Conservation (phyloP, 2,113 vertebrate species). For the Pyxicephalus adspersus region DNA sequence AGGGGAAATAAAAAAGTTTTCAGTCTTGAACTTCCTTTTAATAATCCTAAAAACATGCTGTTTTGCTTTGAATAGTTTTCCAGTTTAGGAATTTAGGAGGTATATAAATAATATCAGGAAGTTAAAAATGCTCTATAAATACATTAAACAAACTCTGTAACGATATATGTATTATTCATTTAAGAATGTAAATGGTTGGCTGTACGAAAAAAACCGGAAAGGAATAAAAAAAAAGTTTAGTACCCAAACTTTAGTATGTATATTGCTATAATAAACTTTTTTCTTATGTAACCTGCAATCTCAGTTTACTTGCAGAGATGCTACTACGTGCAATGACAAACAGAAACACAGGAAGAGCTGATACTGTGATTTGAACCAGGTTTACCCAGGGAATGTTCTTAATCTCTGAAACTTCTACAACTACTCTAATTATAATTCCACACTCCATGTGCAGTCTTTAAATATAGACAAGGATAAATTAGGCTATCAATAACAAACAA, state of each 20-base stretch:
- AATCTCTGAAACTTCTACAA: conserved; percentile 31
- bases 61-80: too few species aligned
- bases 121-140: too few species aligned
- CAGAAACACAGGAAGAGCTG: conserved; percentile 21
- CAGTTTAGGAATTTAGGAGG: too few species aligned
- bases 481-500: conserved; percentile 28
- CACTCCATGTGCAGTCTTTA: conserved; percentile 58
- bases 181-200: too few species aligned
- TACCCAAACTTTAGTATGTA: background rate
- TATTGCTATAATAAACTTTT: background rate
- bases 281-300: conserved; percentile 13
- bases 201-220: too few species aligned
- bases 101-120: too few species aligned
- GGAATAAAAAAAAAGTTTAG: background rate
- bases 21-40: too few species aligned
- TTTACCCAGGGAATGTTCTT: conserved; percentile 40
- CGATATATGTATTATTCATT: too few species aligned
- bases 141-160: too few species aligned
- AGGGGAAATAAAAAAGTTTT: too few species aligned
- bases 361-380: conserved; percentile 43
- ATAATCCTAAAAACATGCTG: too few species aligned
- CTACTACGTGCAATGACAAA: conserved; percentile 5
- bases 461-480: conserved; percentile 54
- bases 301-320: background rate
- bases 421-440: conserved; percentile 50